phyloP scores from a whole-genome alignment of 2,797 vertebrate species.

The Notoglanidium macrostoma region DNA sequence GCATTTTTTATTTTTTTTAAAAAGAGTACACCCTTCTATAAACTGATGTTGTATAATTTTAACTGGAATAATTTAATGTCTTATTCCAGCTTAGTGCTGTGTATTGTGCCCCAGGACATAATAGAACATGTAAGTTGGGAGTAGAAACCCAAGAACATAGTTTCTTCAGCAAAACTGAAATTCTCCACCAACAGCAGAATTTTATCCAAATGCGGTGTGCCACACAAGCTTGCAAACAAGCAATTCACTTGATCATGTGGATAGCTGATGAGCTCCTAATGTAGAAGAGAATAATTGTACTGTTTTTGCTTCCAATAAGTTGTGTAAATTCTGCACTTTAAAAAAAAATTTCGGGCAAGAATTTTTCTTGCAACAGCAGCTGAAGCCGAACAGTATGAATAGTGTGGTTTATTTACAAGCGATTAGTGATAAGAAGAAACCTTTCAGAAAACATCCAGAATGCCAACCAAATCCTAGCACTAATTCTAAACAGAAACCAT shows the following conservation, averaged over 20 bases:
- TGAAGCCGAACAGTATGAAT: neutral
- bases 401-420: neutral
- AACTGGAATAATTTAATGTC: neutral
- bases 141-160: neutral
- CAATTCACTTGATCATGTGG: neutral
- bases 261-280: neutral
- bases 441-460: neutral
- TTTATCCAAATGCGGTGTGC: neutral
- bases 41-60: neutral
- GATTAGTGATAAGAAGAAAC: neutral
- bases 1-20: too few species aligned
- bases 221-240: neutral
- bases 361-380: neutral
- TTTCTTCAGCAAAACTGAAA: neutral
- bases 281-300: neutral
- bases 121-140: neutral
- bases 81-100: neutral
- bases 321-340: neutral
- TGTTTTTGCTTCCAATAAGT: neutral
- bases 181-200: neutral
- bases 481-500: slow-evolving; percentile 2
- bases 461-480: neutral
- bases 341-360: neutral
- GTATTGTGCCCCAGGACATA: neutral
- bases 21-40: neutral